Conservation (phyloP, 2,797 vertebrate species). For the Syngnathus rostellatus region DNA sequence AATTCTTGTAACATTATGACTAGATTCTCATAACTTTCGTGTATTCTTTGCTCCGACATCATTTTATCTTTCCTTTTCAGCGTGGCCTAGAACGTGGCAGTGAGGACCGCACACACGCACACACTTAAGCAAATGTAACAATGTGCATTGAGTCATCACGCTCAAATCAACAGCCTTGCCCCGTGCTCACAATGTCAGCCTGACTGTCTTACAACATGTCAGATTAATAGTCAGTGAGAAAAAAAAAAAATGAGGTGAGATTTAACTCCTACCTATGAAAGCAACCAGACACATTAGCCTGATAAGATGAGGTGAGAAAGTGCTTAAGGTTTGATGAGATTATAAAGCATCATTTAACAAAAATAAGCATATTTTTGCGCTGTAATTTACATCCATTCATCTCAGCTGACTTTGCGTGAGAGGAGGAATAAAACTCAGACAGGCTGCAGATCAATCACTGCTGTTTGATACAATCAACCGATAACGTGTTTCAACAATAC, state of each 20-base stretch:
- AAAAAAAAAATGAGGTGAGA: conserved; percentile 35
- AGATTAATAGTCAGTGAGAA: conserved; percentile 39
- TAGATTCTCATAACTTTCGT: not conserved
- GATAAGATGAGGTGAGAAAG: conserved; percentile 36
- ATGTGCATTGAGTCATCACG: conserved; percentile 49
- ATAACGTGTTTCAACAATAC: not conserved
- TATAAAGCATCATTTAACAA: conserved; percentile 18
- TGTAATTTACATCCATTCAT: not conserved
- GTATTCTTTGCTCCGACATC: not conserved
- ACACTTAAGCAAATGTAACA: conserved; percentile 37
- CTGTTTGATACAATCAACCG: not conserved
- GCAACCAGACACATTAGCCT: conserved; percentile 35
- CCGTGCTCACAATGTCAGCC: conserved; percentile 22
- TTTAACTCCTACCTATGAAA: conserved; percentile 31
- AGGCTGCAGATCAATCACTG: not conserved
- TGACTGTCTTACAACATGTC: conserved; percentile 49
- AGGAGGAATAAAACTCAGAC: not conserved
- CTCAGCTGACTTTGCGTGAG: not conserved
- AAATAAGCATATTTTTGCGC: not conserved
- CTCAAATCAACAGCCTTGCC: conserved; percentile 13
- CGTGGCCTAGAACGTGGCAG: not conserved
- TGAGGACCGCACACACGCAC: not conserved
- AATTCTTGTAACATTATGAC: no score
- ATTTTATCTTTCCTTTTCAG: not conserved
- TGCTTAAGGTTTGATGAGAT: conserved; percentile 15